Conservation (phyloP, 2,888 invertebrate species). For the Erebia ligea region DNA sequence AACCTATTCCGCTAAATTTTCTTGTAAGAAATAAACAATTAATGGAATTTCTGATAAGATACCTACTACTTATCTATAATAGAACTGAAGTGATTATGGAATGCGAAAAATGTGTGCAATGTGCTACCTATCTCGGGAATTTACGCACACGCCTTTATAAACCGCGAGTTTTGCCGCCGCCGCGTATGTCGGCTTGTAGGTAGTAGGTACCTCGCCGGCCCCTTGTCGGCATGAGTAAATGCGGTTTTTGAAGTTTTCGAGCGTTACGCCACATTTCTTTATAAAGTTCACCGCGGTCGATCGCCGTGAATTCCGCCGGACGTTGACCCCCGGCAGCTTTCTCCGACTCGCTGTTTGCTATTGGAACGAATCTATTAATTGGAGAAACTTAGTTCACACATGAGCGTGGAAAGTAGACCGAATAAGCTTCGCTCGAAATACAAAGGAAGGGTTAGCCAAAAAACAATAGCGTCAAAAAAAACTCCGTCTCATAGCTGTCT, state of each 20-base stretch:
- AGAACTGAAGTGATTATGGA: constrained; percentile 4
- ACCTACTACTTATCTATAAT: constrained; percentile 2
- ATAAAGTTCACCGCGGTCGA: constrained; percentile 76
- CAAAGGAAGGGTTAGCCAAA: constrained; percentile 1
- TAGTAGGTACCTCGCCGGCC: neutral
- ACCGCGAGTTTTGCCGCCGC: neutral
- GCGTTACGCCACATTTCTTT: constrained; percentile 79
- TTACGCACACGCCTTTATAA: neutral
- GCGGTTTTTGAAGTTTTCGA: constrained; percentile 75
- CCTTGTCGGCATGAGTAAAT: constrained; percentile 67
- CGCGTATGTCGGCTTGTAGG: neutral
- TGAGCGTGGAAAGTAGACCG: constrained; percentile 77
- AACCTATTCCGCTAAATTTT: neutral
- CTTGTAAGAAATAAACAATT: neutral
- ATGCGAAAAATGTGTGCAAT: constrained; percentile 7
- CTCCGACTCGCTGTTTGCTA: constrained; percentile 79
- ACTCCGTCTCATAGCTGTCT: neutral
- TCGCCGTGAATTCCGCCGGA: constrained; percentile 76
- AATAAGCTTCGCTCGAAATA: constrained; percentile 36
- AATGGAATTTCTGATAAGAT: constrained; percentile 10
- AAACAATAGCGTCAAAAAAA: neutral
- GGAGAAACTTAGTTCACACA: constrained; percentile 83
- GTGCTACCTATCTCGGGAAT: neutral
- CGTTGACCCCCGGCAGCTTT: constrained; percentile 79
- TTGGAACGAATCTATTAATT: constrained; percentile 84